phyloP scores from a whole-genome alignment of 2,113 vertebrate species.

The Petrocephalus microphthalmus region DNA sequence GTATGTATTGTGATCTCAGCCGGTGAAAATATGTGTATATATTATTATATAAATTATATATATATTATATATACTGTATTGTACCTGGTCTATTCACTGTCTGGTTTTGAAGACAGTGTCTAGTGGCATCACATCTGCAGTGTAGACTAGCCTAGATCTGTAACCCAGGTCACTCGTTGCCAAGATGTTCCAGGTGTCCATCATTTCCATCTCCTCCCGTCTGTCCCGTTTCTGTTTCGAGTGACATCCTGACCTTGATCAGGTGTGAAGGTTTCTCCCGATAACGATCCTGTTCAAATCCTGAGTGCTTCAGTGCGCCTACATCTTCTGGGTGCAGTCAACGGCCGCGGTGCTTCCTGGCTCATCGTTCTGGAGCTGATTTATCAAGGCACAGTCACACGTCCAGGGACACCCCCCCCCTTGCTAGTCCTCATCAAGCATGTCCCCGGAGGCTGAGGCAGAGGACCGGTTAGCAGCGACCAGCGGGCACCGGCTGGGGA shows the following conservation, averaged over 20 bases:
- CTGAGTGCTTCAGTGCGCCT: not conserved
- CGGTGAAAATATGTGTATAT: not conserved
- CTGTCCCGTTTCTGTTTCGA: not conserved
- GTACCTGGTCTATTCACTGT: not conserved
- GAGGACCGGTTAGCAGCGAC: constrained; percentile 33
- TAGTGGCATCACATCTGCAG: not conserved
- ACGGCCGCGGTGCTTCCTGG: not conserved
- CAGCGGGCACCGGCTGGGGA: constrained; percentile 20
- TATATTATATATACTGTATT: not conserved
- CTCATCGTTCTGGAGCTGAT: not conserved
- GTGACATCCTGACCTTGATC: not conserved
- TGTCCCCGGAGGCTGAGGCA: not conserved
- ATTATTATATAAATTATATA: too few species aligned
- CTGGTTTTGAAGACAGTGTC: not conserved
- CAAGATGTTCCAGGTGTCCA: not conserved
- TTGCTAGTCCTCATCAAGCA: not conserved
- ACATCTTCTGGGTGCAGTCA: not conserved
- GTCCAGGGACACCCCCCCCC: not conserved
- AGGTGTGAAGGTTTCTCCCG: not conserved
- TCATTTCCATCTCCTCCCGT: not conserved
- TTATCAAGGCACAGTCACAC: not conserved
- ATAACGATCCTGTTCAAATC: not conserved
- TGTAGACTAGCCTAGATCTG: not conserved
- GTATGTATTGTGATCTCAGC: not conserved
- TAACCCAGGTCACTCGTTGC: not conserved